A percentile compares a stretch with the other conserved stretches of the same genome.
phyloP scores from a whole-genome alignment of 2,797 vertebrate species.

The Dicrostonyx torquatus region DNA sequence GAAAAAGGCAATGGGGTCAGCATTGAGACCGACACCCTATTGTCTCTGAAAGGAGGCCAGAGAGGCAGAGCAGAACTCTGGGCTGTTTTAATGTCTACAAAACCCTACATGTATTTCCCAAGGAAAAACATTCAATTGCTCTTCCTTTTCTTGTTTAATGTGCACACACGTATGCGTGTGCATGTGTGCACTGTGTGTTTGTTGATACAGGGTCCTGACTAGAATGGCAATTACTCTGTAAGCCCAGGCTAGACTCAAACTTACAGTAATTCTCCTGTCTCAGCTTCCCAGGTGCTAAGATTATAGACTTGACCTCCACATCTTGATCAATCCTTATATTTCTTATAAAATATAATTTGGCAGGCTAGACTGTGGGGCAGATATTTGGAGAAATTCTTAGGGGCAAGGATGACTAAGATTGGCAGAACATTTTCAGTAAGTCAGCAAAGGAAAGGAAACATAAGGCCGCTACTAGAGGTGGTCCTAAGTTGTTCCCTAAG shows the following conservation, averaged over 20 bases:
- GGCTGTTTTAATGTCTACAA: not conserved
- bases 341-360: not conserved
- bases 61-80: not conserved
- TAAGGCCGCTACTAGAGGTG: not conserved
- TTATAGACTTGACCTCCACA: not conserved
- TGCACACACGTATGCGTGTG: not conserved
- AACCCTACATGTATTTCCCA: not conserved
- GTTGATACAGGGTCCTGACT: not conserved
- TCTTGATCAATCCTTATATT: not conserved
- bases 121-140: not conserved
- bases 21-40: not conserved
- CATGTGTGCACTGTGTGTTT: not conserved
- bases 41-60: not conserved
- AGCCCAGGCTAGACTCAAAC: not conserved
- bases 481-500: not conserved
- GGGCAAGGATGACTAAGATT: not conserved
- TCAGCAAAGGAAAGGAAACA: not conserved
- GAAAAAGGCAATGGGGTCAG: not conserved
- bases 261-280: not conserved
- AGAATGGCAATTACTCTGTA: not conserved
- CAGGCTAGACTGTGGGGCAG: not conserved
- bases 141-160: not conserved
- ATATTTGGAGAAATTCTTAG: not conserved
- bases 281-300: not conserved
- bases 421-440: not conserved